Percentiles rank a stretch among this genome's conserved stretches.
Evolutionary conservation across 2,797 vertebrate genomes (phyloP).

Genomic region (Crenichthys baileyi): DNA sequence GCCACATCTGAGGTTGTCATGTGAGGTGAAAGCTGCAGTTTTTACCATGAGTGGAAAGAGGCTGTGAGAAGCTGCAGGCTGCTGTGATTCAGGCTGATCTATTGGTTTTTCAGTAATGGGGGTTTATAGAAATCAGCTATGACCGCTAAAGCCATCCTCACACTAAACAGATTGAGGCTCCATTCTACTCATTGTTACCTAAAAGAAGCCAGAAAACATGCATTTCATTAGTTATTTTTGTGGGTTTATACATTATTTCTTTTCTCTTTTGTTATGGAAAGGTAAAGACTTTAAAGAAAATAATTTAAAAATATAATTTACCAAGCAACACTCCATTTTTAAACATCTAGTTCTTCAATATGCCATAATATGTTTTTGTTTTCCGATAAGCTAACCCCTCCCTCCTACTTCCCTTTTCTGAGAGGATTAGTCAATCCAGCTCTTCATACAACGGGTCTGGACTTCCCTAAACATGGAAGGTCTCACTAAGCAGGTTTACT

Average conservation of each 20-base stretch:
- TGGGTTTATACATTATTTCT: background rate
- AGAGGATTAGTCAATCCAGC: too few species aligned
- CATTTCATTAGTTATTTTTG: background rate
- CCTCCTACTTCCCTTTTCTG: too few species aligned
- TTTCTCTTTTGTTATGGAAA: background rate
- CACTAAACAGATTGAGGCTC: constrained; percentile 3
- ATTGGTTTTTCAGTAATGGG: constrained; percentile 32
- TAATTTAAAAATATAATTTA: background rate
- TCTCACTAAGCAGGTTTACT: too few species aligned
- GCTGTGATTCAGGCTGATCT: constrained; percentile 30
- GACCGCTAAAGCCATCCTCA: constrained; percentile 38
- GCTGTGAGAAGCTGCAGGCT: constrained; percentile 6
- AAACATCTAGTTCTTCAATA: too few species aligned
- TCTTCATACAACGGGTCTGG: too few species aligned
- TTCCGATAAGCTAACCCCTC: too few species aligned
- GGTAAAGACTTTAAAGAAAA: background rate
- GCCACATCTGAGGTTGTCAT: constrained; percentile 16
- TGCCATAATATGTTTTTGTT: too few species aligned
- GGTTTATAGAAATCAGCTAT: constrained; percentile 43
- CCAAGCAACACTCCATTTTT: background rate
- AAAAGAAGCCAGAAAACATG: constrained; percentile 27
- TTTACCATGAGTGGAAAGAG: constrained; percentile 13
- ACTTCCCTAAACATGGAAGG: too few species aligned
- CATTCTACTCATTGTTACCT: constrained; percentile 1
- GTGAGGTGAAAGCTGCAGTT: constrained; percentile 32